A percentile compares a stretch with the other conserved stretches of the same genome.
Evolutionary conservation across 2,113 vertebrate genomes (phyloP).

Genomic region (Rattus rattus): DNA sequence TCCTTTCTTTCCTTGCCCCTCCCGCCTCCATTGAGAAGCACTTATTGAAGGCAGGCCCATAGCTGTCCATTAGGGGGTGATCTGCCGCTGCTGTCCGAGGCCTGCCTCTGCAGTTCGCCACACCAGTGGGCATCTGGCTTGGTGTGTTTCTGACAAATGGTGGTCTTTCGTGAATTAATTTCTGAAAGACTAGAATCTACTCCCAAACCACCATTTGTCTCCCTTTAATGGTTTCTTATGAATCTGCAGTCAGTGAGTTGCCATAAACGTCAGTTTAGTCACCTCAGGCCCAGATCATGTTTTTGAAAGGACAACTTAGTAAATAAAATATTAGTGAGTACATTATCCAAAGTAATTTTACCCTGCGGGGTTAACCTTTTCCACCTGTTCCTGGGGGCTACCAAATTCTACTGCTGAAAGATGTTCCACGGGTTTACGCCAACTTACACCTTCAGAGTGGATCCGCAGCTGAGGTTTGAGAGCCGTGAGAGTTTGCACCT

Average conservation of each 20-base stretch:
- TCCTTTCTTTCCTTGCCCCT: not conserved
- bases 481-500: not conserved
- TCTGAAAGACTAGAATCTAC: conserved; percentile 20
- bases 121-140: not conserved
- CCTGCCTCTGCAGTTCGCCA: accelerated
- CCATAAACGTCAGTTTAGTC: conserved; percentile 13
- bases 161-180: conserved; percentile 4
- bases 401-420: not conserved
- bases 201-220: not conserved
- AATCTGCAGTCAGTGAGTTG: not conserved
- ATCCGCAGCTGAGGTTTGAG: too few relatives aligned
- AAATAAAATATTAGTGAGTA: not conserved
- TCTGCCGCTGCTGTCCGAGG: not conserved
- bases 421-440: not conserved
- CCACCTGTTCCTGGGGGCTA: not conserved
- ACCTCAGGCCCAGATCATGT: not conserved
- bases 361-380: conserved; percentile 39
- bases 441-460: not conserved
- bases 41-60: not conserved
- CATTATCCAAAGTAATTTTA: not conserved
- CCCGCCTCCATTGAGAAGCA: not conserved
- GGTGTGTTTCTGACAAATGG: not conserved
- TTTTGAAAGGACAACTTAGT: not conserved
- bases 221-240: not conserved
- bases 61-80: not conserved